Evolutionary conservation across 1,140 invertebrate genomes (phyloP), one percentile per base, ranked within the genome.

Genomic region (Leptonema lineaticorne): DNA sequence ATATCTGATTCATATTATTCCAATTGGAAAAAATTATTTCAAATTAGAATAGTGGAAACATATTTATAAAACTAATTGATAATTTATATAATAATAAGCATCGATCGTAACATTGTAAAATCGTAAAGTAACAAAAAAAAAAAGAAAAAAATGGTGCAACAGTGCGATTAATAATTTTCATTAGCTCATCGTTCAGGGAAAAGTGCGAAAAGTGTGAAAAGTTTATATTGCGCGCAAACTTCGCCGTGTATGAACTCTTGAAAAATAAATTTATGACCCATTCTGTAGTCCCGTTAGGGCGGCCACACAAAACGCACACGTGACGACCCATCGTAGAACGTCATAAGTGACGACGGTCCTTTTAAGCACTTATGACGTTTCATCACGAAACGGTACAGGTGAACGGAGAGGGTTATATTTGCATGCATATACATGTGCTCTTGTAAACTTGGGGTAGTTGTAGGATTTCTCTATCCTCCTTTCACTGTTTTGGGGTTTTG

Each of bases 401-500:
- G 67, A 69, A 69, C 66, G 70, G 70, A 72, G 70, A 64, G 70
- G 70, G 70, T 72, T 73, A 73, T 72, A 68, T 70, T 67, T 62
- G 63, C 69, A 28, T 73, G 71, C 29, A 53, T 72, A 69, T 72
- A 69, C 63, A 64, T 69, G 64, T 67, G 68, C 68, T 67, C 50
- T 69, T 67, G 67, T 69, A 69, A 72, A 69, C 67, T 67, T 28
- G 46, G 70, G 67, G 71, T 73, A 68, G 67, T 70, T 73, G 71
- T 73, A 68, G 64, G 66, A 73, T 73, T 73, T 69, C 71, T 73
- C 71, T 73, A 67, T 73, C 71, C 68, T 69, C 71, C 71, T 68
- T 73, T 72, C 70, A 72, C 70, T 72, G 70, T 69, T 73, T 73
- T 73, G 71, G 68, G 71, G 71, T 70, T 73, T 73, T 68, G 68